phyloP scores from a whole-genome alignment of 2,888 invertebrate species.

The Polylopha cassiicola region DNA sequence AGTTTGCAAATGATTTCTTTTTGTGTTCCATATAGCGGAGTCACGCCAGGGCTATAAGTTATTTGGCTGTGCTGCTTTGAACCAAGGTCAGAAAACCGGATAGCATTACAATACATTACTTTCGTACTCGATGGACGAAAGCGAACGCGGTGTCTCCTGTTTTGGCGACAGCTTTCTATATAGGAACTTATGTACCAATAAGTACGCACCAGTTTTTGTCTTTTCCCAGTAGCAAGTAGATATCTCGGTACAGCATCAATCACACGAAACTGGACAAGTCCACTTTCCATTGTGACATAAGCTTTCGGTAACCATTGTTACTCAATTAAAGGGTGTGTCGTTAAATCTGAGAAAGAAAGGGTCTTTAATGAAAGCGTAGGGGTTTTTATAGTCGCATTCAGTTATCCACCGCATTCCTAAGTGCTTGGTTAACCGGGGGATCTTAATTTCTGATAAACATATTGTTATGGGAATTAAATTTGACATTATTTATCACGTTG shows the following conservation, averaged over 20 bases:
- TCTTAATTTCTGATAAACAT: too few relatives aligned
- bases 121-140: slow-evolving; percentile 66
- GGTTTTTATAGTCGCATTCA: slow-evolving; percentile 40
- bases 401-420: too few relatives aligned
- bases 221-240: slow-evolving; percentile 54
- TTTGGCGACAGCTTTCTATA: slow-evolving; percentile 69
- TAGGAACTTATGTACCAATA: slow-evolving; percentile 27
- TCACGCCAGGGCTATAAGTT: slow-evolving; percentile 47
- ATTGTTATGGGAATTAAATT: slow-evolving; percentile 22
- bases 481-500: slow-evolving; percentile 28
- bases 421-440: too few relatives aligned
- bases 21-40: slow-evolving; percentile 51
- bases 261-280: slow-evolving; percentile 55
- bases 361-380: slow-evolving; percentile 57
- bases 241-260: slow-evolving; percentile 63
- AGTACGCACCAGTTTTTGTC: slow-evolving; percentile 67
- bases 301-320: slow-evolving; percentile 46
- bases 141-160: slow-evolving; percentile 61
- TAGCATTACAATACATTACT: slow-evolving; percentile 58
- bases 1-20: slow-evolving; percentile 57
- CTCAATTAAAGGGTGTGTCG: slow-evolving; percentile 37
- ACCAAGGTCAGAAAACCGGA: slow-evolving; percentile 67
- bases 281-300: slow-evolving; percentile 68
- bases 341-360: slow-evolving; percentile 46
- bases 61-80: slow-evolving; percentile 39